These are phyloP conservation scores for Rhyacophila brunnea DNA, from an alignment of 1,140 invertebrate species.

Conservation along the genomic window DNA sequence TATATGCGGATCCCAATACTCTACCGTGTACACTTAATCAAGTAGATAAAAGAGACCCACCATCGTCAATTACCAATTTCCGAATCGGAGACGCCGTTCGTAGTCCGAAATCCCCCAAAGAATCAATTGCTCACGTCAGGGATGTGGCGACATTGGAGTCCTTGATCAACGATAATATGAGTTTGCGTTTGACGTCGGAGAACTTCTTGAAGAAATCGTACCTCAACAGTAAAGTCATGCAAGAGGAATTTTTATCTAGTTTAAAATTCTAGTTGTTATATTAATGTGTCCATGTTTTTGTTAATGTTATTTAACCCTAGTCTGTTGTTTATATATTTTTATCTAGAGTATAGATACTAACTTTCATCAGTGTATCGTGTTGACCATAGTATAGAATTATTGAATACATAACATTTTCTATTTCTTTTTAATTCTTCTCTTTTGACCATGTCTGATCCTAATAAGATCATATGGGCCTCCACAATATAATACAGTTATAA, in stretches of 20 bases:
- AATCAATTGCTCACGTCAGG: not conserved
- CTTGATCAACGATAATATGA: slow-evolving; percentile 28
- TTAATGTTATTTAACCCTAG: too few species aligned
- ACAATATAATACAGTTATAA: too few species aligned
- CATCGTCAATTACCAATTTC: slow-evolving; percentile 10
- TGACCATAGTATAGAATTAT: too few species aligned
- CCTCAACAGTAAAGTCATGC: slow-evolving; percentile 5
- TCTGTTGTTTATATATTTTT: too few species aligned
- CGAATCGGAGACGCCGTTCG: slow-evolving; percentile 22
- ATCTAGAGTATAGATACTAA: too few species aligned
- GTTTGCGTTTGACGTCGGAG: slow-evolving; percentile 5
- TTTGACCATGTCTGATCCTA: too few species aligned
- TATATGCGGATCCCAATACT: not conserved
- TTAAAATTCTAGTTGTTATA: too few species aligned
- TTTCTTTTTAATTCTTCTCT: too few species aligned
- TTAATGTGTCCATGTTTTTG: too few species aligned
- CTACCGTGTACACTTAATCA: not conserved
- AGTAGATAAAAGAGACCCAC: not conserved
- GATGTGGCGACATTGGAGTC: slow-evolving; percentile 9
- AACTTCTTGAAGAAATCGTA: slow-evolving; percentile 7
- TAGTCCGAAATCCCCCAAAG: not conserved
- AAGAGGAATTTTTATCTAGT: not conserved
- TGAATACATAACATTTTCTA: too few species aligned
- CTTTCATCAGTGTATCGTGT: too few species aligned
- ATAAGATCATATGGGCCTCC: too few species aligned